Evolutionary conservation across 2,888 invertebrate genomes (phyloP).

Genomic region (Prosapia bicincta): DNA sequence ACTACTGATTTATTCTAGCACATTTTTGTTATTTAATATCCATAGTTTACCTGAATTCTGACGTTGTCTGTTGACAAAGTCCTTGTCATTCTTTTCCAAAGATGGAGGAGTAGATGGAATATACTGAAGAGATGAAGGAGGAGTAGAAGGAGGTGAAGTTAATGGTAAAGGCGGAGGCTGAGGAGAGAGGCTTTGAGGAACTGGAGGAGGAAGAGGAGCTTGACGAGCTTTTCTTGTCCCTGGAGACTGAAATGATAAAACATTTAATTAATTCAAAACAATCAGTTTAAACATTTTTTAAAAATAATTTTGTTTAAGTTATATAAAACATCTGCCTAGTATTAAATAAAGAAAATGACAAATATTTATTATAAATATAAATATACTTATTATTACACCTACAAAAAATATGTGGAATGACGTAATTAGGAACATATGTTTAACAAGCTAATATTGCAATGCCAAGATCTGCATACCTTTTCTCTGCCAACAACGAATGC

Average conservation of each 20-base stretch:
- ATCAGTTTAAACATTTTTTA: too few species aligned
- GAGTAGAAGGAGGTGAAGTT: slow-evolving; percentile 15
- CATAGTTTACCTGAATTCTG: slow-evolving; percentile 18
- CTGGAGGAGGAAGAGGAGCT: slow-evolving; percentile 45
- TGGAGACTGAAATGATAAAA: slow-evolving; percentile 34
- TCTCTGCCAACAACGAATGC: neutral
- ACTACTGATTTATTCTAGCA: too few species aligned
- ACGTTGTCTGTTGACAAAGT: slow-evolving; percentile 24
- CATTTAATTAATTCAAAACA: too few species aligned
- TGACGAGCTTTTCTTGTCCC: slow-evolving; percentile 41
- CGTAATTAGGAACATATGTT: slow-evolving; percentile 6
- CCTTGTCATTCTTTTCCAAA: slow-evolving; percentile 20
- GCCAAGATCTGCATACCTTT: neutral
- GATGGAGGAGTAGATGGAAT: neutral
- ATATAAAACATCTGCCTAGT: too few species aligned
- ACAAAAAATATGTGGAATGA: too few species aligned
- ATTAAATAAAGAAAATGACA: too few species aligned
- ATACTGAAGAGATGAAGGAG: slow-evolving; percentile 9
- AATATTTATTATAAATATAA: too few species aligned
- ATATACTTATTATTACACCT: too few species aligned
- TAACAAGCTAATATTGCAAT: neutral
- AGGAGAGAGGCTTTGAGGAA: slow-evolving; percentile 1
- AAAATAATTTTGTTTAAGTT: too few species aligned
- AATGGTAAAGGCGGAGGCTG: slow-evolving; percentile 10
- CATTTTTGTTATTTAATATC: too few species aligned